Percentiles rank a stretch among this genome's conserved stretches.
Evolutionary conservation across 2,113 vertebrate species (phyloP).

Genomic region (Oncorhynchus keta): DNA sequence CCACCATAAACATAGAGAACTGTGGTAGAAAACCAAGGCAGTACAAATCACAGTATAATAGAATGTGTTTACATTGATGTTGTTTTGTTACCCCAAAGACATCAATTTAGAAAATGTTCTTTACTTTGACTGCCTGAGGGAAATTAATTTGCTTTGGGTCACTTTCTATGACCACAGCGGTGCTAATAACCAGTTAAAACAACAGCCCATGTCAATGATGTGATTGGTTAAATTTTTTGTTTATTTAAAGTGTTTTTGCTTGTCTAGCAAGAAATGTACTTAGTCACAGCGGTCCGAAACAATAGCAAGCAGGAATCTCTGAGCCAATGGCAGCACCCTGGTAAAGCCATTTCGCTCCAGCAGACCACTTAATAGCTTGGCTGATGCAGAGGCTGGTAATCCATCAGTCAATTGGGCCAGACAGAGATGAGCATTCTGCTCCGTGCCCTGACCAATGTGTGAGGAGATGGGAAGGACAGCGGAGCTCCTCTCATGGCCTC

Average conservation of each 20-base stretch:
- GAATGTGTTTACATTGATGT: too few relatives aligned
- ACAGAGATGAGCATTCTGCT: conserved; percentile 50
- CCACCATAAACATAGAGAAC: too few relatives aligned
- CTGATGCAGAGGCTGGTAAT: conserved; percentile 63
- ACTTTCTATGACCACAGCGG: conserved; percentile 13
- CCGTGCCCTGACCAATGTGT: conserved; percentile 41
- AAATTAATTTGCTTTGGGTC: too few relatives aligned
- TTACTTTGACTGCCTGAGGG: too few relatives aligned
- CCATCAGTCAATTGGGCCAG: conserved; percentile 56
- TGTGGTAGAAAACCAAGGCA: too few relatives aligned
- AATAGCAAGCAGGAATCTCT: conserved; percentile 46
- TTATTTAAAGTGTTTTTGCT: too few relatives aligned
- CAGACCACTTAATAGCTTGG: conserved; percentile 67
- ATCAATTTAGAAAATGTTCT: too few relatives aligned
- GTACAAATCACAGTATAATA: too few relatives aligned
- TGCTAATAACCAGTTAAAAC: conserved; percentile 13
- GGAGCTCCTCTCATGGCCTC: conserved; percentile 18
- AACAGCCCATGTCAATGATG: too few relatives aligned
- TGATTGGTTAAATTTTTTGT: too few relatives aligned
- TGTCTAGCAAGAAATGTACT: too few relatives aligned
- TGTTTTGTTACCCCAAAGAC: too few relatives aligned
- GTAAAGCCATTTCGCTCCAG: conserved; percentile 68
- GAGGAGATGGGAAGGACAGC: conserved; percentile 37
- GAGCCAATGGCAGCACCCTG: conserved; percentile 53
- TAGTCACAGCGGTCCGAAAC: conserved; percentile 5